Conservation (phyloP, 2,113 vertebrate genomes). For the Prinia subflava region DNA sequence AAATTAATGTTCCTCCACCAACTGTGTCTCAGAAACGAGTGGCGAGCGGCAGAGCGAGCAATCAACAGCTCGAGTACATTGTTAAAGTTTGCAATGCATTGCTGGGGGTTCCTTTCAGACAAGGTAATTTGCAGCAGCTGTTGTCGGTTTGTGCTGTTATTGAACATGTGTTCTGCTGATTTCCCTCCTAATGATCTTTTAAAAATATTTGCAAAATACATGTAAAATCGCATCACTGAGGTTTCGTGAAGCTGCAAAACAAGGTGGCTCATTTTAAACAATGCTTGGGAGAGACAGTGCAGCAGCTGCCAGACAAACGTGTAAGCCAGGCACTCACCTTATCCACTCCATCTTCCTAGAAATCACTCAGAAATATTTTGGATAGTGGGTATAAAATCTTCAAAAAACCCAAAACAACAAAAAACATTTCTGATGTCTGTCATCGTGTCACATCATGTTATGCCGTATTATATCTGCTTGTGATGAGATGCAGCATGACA, state of each 20-base stretch:
- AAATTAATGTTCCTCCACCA: constrained; percentile 77
- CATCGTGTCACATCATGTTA: constrained; percentile 72
- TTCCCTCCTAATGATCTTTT: constrained; percentile 18
- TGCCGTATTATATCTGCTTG: constrained; percentile 59
- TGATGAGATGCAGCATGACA: constrained; percentile 74
- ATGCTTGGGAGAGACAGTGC: not conserved
- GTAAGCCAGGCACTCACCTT: not conserved
- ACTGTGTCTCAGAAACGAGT: constrained; percentile 63
- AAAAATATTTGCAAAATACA: constrained; percentile 51
- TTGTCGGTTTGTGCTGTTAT: constrained; percentile 18
- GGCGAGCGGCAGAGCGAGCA: not conserved
- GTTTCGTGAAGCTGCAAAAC: not conserved
- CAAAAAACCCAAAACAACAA: not conserved
- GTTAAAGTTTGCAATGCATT: constrained; percentile 66
- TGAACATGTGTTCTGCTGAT: constrained; percentile 29
- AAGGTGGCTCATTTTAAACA: not conserved
- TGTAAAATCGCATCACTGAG: not conserved
- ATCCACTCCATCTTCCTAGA: not conserved
- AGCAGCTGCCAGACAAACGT: not conserved
- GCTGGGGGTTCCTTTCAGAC: constrained; percentile 53
- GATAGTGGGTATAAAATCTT: not conserved
- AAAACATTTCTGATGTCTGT: constrained; percentile 62
- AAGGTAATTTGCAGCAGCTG: constrained; percentile 62
- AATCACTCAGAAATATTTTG: constrained; percentile 27
- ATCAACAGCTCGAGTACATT: constrained; percentile 52